These are phyloP conservation scores for Micrasema minimum DNA, from an alignment of 1,140 invertebrate species.

Conservation along the genomic window DNA sequence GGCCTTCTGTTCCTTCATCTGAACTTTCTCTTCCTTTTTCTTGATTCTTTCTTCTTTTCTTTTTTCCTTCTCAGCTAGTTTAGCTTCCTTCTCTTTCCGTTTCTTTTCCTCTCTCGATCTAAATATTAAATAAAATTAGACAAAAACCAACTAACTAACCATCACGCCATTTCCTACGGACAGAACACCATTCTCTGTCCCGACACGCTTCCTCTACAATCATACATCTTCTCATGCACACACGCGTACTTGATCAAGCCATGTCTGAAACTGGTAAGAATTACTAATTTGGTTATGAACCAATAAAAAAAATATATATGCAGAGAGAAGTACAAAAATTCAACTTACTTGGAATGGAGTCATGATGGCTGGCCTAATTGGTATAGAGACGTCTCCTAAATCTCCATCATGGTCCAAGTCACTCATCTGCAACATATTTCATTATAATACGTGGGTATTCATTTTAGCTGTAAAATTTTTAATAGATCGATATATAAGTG, in stretches of 20 bases:
- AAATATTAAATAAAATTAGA: neutral
- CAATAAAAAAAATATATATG: no score
- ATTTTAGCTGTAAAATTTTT: no score
- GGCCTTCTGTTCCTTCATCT: slow-evolving; percentile 66
- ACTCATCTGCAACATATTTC: slow-evolving; percentile 31
- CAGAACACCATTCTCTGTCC: neutral
- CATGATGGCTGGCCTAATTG: slow-evolving; percentile 12
- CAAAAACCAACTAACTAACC: no score
- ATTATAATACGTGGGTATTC: no score
- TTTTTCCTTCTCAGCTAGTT: slow-evolving; percentile 70
- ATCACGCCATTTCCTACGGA: neutral
- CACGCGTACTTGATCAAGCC: neutral
- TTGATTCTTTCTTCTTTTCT: slow-evolving; percentile 69
- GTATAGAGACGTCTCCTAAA: slow-evolving; percentile 35
- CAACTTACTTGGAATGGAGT: slow-evolving; percentile 35
- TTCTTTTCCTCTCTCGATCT: slow-evolving; percentile 64
- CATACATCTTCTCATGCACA: no score
- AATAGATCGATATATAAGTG: no score
- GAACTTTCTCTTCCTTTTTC: slow-evolving; percentile 72
- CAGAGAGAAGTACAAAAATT: neutral
- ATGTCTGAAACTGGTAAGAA: no score
- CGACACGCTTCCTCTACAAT: no score
- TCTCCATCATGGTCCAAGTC: slow-evolving; percentile 41
- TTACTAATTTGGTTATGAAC: no score
- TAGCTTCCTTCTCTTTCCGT: slow-evolving; percentile 62